Evolutionary conservation across 1,140 invertebrate species (phyloP), one percentile per base, ranked within the genome.

Genomic region (Hycleus cichorii): DNA sequence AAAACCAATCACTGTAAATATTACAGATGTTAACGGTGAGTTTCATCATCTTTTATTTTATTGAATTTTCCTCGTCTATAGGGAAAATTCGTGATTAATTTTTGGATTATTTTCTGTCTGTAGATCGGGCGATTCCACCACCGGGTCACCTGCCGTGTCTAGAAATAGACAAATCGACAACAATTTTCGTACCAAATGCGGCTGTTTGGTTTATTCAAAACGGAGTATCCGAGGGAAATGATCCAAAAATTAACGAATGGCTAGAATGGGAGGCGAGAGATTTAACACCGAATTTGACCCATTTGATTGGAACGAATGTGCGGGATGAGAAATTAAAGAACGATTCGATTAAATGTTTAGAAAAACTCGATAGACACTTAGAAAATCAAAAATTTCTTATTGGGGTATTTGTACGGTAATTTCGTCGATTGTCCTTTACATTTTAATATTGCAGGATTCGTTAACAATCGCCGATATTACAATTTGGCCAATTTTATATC

Each of bases 251-350:
- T 42, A 78, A 83, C 52, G 79, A 84, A 71, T 87, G 87, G 81
- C 72, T 88, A 48, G 88, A 91, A 73, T 90, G 88, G 87, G 87
- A 90, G 59, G 76, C 81, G 43, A 80, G 81, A 8, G 75, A 82
- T 43, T 77, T 91, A 40, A 78, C 83, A 58, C 86, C 88, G 46
- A 74, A 74, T 10, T 68, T 81, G 49, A 67, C 73, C 7, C 65
- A 71, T 43, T 70, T 76, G 4, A 69, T 82, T 47, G 67, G 75
- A 2, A 72, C 68, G 9, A 69, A 74, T 7, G 77, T 77, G 61
- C 72, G 76, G 52, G 74, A 74, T 12, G 68, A 81, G 1, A 77
- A 79, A 57, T 68, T 78, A 2, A 74, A 78, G 50, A 74, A 75
- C 40, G 69, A 72, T 24, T 68, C 83, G 1, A 73, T 74, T 53